Evolutionary conservation across 2,113 vertebrate species (phyloP), one percentile per base, ranked within the genome.

Genomic region (Bucco capensis): DNA sequence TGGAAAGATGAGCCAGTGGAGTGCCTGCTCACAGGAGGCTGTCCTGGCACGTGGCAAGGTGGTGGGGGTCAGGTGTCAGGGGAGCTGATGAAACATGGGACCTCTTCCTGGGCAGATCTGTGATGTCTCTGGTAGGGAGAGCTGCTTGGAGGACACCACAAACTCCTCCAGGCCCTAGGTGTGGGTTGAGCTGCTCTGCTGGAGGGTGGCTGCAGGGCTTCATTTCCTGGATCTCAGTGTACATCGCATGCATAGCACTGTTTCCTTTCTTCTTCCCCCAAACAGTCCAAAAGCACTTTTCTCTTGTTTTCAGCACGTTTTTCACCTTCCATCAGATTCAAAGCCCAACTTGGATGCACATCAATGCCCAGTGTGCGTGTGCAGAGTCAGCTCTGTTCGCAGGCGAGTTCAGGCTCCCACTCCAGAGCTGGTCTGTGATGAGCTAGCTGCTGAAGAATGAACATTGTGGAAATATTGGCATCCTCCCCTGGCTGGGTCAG

Each of bases 221-320:
- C n/a, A 9, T 67, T 73, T 37, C 30, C 80, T 54, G 69, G 5
- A 14, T 27, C 31, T 47, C 24, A 9, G 23, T n/a, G n/a, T 27
- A 9, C 56, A 0, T 0, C 3, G 3, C 1, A 1, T 83, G 70
- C 51, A 14, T 9, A 76, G 88, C 42, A 5, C 0, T 4, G 10
- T 46, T 92, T 50, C 28, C 33, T 18, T 88, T 61, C 33, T 56
- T 30, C n/a, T 65, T 61, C 19, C n/a, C 12, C 13, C 5, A 7
- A n/a, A 28, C 16, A 14, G 16, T 74, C 61, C 67, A 60, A 60
- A 54, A 19, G 4, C 5, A 9, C 3, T 74, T 86, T 73, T 46
- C 54, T 92, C 18, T 66, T 30, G 3, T 54, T 92, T 54, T n/a
- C 53, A 57, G 54, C 56, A 30, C 9, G 22, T 61, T 86, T 88